phyloP scores from a whole-genome alignment of 2,888 invertebrate species.

The Harpagoxenus sublaevis region DNA sequence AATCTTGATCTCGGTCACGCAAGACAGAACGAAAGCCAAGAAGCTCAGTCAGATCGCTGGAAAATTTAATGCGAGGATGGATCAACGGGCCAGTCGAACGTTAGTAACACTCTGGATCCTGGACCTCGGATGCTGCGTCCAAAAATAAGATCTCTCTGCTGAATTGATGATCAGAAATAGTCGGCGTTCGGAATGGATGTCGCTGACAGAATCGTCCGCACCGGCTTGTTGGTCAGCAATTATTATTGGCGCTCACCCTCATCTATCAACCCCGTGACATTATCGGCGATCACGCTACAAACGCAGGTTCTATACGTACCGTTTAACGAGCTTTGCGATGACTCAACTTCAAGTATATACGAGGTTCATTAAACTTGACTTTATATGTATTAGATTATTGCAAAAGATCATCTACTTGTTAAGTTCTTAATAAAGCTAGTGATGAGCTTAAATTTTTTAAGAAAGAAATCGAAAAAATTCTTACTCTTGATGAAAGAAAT shows the following conservation, averaged over 20 bases:
- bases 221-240: constrained; percentile 56
- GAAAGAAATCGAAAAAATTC: background rate
- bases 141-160: constrained; percentile 81
- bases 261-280: constrained; percentile 10
- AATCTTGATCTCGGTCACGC: constrained; percentile 7
- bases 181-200: constrained; percentile 69
- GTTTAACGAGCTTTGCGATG: constrained; percentile 3
- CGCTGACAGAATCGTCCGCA: constrained; percentile 70
- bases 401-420: background rate
- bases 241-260: constrained; percentile 46
- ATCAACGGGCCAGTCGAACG: constrained; percentile 21
- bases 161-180: constrained; percentile 84
- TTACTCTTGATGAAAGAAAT: background rate
- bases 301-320: background rate
- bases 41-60: background rate
- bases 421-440: background rate
- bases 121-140: constrained; percentile 79
- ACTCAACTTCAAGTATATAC: background rate
- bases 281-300: background rate
- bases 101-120: constrained; percentile 75
- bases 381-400: background rate
- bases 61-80: constrained; percentile 18
- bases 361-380: background rate
- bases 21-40: background rate
- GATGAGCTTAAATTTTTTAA: background rate